A percentile compares a stretch with the other conserved stretches of the same genome.
Evolutionary conservation across 2,888 invertebrate genomes (phyloP).

Genomic region (Amphipyra berbera): DNA sequence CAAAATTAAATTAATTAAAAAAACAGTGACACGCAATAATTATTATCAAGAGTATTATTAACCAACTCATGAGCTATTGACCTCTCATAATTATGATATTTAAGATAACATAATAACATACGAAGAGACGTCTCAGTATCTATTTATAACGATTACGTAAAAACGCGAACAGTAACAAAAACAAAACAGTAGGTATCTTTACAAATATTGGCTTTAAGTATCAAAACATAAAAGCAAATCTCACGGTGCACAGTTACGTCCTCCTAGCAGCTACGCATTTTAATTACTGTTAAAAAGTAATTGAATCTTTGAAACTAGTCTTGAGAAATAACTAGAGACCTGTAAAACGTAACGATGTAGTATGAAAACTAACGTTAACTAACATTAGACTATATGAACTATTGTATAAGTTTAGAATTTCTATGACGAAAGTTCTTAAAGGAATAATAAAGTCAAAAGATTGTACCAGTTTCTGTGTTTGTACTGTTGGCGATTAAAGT

Average conservation of each 20-base stretch:
- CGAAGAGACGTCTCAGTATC: too few species aligned
- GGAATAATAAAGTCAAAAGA: slow-evolving; percentile 33
- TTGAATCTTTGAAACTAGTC: slow-evolving; percentile 22
- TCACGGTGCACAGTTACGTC: too few species aligned
- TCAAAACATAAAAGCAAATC: slow-evolving; percentile 5
- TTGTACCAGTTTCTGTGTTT: slow-evolving; percentile 26
- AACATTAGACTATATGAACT: slow-evolving; percentile 27
- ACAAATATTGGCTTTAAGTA: neutral
- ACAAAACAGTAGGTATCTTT: neutral
- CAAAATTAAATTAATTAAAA: too few species aligned
- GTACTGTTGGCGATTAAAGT: slow-evolving; percentile 26
- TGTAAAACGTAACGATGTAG: slow-evolving; percentile 32
- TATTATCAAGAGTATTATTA: too few species aligned
- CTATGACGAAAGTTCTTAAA: slow-evolving; percentile 36
- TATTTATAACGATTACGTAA: neutral
- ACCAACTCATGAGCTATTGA: too few species aligned
- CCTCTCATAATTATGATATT: too few species aligned
- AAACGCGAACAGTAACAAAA: neutral
- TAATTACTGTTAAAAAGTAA: slow-evolving; percentile 37
- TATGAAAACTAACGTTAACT: slow-evolving; percentile 43
- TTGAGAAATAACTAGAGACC: slow-evolving; percentile 29
- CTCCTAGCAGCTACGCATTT: slow-evolving; percentile 1
- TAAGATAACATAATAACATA: too few species aligned
- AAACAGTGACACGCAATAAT: too few species aligned
- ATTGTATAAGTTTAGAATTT: slow-evolving; percentile 41